Evolutionary conservation across 2,888 invertebrate species (phyloP), one percentile per base, ranked within the genome.

Genomic region (Tribolium freemani): DNA sequence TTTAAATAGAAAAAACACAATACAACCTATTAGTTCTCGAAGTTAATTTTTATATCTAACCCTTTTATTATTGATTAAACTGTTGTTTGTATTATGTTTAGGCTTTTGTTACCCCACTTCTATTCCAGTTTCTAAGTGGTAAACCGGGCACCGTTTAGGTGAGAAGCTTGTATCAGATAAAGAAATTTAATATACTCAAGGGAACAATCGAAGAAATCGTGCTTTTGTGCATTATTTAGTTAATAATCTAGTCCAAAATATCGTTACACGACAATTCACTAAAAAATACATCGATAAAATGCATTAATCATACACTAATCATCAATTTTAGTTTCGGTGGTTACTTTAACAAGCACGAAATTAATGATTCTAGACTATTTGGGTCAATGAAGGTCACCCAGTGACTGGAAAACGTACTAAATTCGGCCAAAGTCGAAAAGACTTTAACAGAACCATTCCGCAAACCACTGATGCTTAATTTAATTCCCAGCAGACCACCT

Each of bases 381-480:
- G 38, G 38, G 38, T 38, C 38, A 38, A 26, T 26, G 26, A 26
- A 3, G 26, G 26, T 26, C 26, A 26, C 26, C 1, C 26, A 26
- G 26, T 26, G 26, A 26, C 26, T 26, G 5, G 21, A 21, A 21
- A 21, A 21, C 3, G 21, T 21, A 3, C 5, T 26, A 26, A 26
- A 26, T 26, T 26, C 5, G 26, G 26, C 26, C 26, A 26, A 26
- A 26, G 26, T 26, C 26, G 26, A 26, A 26, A 26, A 26, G 26
- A 26, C 9, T 38, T 38, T 38, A 38, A n/a, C 8, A 38, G 8
- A 50, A 16, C 16, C 50, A 0, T 50, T 50, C 50, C 8, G n/a
- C 16, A 20, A 13, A 50, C 50, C 50, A 50, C 50, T 50, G 16
- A 50, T 16, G 50, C 16, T 50, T 50, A 50, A 50, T 50, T 50